These are phyloP conservation scores for Morinoia aosen DNA, from an alignment of 2,888 invertebrate species.

Conservation along the genomic window DNA sequence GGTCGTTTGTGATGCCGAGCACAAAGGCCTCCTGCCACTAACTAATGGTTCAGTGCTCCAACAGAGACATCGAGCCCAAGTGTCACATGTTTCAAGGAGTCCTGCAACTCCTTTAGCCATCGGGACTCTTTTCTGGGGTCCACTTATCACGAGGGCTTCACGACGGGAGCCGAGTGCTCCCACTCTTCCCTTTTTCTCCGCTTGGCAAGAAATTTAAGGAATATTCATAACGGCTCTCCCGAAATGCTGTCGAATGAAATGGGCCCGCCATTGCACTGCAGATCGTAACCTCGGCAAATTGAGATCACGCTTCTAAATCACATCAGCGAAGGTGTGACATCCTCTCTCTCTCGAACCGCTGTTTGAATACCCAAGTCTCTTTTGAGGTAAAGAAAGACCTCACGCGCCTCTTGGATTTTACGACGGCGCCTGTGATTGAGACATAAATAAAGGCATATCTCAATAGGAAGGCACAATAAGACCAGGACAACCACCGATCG, in stretches of 20 bases:
- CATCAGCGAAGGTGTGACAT: constrained; percentile 18
- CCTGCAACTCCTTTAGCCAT: constrained; percentile 47
- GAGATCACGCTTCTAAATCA: constrained; percentile 50
- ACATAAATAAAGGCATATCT: constrained; percentile 46
- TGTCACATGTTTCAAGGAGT: constrained; percentile 45
- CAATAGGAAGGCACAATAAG: constrained; percentile 42
- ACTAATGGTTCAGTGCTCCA: constrained; percentile 45
- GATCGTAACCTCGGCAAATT: constrained; percentile 48
- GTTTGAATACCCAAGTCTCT: constrained; percentile 42
- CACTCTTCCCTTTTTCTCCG: neutral
- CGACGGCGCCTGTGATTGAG: constrained; percentile 27
- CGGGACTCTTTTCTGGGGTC: constrained; percentile 14
- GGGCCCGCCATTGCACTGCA: constrained; percentile 37
- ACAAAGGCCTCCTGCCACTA: constrained; percentile 32
- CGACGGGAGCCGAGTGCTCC: constrained; percentile 7
- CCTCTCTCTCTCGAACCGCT: constrained; percentile 12
- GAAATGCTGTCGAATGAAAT: constrained; percentile 46
- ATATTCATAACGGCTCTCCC: constrained; percentile 33
- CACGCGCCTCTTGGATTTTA: constrained; percentile 20
- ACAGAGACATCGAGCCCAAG: constrained; percentile 47
- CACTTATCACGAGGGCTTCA: constrained; percentile 30
- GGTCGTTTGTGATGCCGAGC: constrained; percentile 40
- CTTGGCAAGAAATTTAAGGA: constrained; percentile 20
- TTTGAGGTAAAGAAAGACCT: constrained; percentile 45
- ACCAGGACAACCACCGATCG: constrained; percentile 9